phyloP scores from a whole-genome alignment of 2,113 vertebrate species.

The Forbesichthys agassizii region DNA sequence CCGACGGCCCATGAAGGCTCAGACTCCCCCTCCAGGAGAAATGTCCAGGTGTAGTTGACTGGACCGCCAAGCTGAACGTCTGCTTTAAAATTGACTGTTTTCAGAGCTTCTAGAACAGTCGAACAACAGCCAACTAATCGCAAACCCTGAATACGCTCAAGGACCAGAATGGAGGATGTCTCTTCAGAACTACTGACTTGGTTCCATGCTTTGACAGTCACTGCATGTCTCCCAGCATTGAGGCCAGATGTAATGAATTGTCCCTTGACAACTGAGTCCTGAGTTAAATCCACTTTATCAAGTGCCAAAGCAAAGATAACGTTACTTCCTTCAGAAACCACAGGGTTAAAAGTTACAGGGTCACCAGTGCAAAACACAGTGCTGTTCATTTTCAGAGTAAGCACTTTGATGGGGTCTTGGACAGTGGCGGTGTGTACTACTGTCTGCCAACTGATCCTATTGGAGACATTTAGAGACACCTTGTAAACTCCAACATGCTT shows the following conservation, averaged over 20 bases:
- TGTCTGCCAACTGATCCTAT: constrained; percentile 70
- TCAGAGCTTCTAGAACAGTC: constrained; percentile 56
- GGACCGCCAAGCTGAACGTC: constrained; percentile 43
- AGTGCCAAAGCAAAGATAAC: constrained; percentile 65
- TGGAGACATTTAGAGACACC: constrained; percentile 75
- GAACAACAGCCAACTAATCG: constrained; percentile 62
- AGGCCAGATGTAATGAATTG: constrained; percentile 57
- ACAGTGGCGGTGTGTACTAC: constrained; percentile 56
- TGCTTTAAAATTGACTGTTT: constrained; percentile 57
- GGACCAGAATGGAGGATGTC: constrained; percentile 52
- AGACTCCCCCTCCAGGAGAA: constrained; percentile 51
- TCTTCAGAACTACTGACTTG: constrained; percentile 56
- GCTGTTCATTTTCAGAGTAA: constrained; percentile 59
- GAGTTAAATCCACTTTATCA: constrained; percentile 36
- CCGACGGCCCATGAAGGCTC: constrained; percentile 42
- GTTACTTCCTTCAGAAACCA: constrained; percentile 65
- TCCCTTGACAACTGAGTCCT: constrained; percentile 18
- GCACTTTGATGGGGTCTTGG: constrained; percentile 67
- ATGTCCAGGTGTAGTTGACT: constrained; percentile 70
- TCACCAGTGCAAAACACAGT: constrained; percentile 53
- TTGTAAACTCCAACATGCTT: constrained; percentile 51
- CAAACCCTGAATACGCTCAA: constrained; percentile 66
- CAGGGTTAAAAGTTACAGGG: constrained; percentile 56
- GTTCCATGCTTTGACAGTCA: constrained; percentile 69
- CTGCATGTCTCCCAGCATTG: constrained; percentile 54